Base-by-base conservation (phyloP, 1,140 invertebrate species). In the Heliconius hermathena region DNA sequence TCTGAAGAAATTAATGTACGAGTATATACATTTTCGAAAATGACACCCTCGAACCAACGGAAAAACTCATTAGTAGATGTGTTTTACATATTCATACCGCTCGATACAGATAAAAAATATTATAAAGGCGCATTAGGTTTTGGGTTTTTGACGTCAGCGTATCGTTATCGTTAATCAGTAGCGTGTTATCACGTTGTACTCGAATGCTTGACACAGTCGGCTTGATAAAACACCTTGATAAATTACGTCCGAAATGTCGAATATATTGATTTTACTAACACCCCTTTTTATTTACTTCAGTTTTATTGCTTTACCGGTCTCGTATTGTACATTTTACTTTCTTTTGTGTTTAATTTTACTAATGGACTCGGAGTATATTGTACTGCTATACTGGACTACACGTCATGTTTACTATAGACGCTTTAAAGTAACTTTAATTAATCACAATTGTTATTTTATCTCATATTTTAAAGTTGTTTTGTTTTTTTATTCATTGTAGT, bases 221-320 rank as follows among this genome's bases (percentile, higher is more conserved):
- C 85, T 86, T 79, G 91, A 94, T 93, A 93, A 92, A 91, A 85
- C 84, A 81, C 83, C 76, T 77, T 77, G 92, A 94, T 94, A 93
- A 93, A 83, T 74, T 84, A 80, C 84, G 83, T 83, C 86, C 83
- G 84, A 90, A 91, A 91, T 87, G 89, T 90, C 74, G 84, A 82
- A 87, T 83, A 83, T 93, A 94, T 94, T 89, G 92, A 94, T 94
- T 93, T 89, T 91, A 85, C 84, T 89, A 83, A 81, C 78, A 76
- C 77, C 77, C 75, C 81, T 78, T 81, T 81, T 72, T 79, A 79
- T 73, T 79, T 71, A 76, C 6, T 76, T 71, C 60, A 73, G 76
- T 81, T 81, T 78, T 78, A 81, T 78, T 76, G 80, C 66, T 76
- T 81, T 73, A 70, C 71, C 71, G 72, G 77, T n/a, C 66, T 81